These are phyloP conservation scores for Lycia hirtaria DNA, from an alignment of 2,888 invertebrate species.

Conservation along the genomic window DNA sequence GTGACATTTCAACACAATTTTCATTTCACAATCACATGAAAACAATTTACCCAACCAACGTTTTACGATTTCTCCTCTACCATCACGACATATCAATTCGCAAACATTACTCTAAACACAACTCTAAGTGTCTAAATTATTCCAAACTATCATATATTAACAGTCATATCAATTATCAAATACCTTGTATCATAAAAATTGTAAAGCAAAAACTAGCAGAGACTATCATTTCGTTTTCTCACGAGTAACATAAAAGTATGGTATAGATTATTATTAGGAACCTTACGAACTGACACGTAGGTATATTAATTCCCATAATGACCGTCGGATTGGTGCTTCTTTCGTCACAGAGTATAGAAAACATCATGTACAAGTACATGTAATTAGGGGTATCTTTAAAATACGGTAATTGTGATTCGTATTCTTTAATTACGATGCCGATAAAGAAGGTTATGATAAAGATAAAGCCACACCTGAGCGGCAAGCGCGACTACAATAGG, in stretches of 20 bases:
- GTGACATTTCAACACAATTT: background rate
- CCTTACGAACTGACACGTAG: conserved; percentile 83
- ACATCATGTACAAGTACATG: conserved; percentile 83
- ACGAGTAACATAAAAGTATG: conserved; percentile 78
- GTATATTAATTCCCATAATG: conserved; percentile 84
- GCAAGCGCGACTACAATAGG: conserved; percentile 17
- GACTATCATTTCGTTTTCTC: conserved; percentile 80
- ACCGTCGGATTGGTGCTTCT: conserved; percentile 75
- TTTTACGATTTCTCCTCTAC: conserved; percentile 11
- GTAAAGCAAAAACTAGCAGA: conserved; percentile 70
- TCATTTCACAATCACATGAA: background rate
- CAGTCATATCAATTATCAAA: conserved; percentile 63
- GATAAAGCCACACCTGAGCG: conserved; percentile 16
- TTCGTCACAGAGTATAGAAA: conserved; percentile 83
- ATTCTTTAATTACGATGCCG: conserved; percentile 82
- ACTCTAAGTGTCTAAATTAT: conserved; percentile 6
- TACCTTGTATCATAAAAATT: conserved; percentile 37
- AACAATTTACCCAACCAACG: conserved; percentile 6
- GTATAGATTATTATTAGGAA: conserved; percentile 74
- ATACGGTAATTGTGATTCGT: conserved; percentile 81
- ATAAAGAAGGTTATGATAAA: conserved; percentile 61
- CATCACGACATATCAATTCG: conserved; percentile 10
- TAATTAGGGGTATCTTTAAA: conserved; percentile 83
- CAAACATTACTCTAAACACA: conserved; percentile 15
- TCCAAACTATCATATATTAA: conserved; percentile 50